Conservation (phyloP, 2,797 vertebrate genomes). For the Enteromius unitaeniatus region DNA sequence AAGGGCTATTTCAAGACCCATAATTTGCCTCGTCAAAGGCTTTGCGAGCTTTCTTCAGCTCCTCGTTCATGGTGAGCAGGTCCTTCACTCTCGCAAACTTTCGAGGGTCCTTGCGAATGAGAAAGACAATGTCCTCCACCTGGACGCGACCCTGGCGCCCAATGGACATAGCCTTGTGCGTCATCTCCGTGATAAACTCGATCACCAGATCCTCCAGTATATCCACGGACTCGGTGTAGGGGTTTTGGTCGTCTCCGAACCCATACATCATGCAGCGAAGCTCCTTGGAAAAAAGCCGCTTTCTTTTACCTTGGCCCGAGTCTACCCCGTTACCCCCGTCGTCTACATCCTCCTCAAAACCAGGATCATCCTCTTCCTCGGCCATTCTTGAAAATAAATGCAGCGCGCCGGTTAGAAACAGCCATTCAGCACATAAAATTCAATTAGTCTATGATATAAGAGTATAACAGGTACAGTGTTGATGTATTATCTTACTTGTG, state of each 20-base stretch:
- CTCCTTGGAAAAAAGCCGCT: conserved; percentile 96
- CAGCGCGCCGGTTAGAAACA: neutral
- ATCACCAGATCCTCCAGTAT: conserved; percentile 97
- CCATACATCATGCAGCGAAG: conserved; percentile 99
- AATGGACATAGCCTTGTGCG: conserved; percentile 98
- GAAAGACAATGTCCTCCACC: conserved; percentile 97
- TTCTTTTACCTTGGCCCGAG: conserved; percentile 88
- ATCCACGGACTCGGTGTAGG: conserved; percentile 96
- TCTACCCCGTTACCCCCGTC: conserved; percentile 86
- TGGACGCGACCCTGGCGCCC: conserved; percentile 96
- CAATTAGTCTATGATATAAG: neutral
- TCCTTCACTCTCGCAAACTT: conserved; percentile 98
- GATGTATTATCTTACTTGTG: conserved; percentile 7
- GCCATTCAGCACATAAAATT: neutral
- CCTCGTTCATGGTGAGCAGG: conserved; percentile 98
- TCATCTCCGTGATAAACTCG: conserved; percentile 99
- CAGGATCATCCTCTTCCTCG: conserved; percentile 81
- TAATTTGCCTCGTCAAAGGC: conserved; percentile 98
- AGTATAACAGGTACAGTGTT: neutral
- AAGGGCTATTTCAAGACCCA: conserved; percentile 79
- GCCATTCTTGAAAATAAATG: conserved; percentile 70
- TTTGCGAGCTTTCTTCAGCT: conserved; percentile 94
- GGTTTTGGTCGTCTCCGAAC: conserved; percentile 98
- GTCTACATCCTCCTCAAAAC: conserved; percentile 91
- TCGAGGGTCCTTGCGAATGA: conserved; percentile 94